Conservation (phyloP, 64 coral and sea anemone genomes). For the Catalaphyllia jardinei region DNA sequence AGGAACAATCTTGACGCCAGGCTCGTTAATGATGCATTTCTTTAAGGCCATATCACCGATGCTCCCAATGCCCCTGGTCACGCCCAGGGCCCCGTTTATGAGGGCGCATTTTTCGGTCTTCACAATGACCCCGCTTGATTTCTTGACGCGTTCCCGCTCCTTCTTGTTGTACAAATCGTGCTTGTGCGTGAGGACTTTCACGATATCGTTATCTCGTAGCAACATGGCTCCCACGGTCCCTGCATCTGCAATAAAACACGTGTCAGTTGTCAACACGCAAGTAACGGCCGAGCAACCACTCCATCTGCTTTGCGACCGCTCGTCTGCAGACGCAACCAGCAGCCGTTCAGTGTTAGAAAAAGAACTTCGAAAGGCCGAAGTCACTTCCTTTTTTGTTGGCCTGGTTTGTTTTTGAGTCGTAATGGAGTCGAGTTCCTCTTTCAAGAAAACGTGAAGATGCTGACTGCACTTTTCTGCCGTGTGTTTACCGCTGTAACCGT, state of each 20-base stretch:
- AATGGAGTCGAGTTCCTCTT: constrained; percentile 53
- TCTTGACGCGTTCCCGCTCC: constrained; percentile 85
- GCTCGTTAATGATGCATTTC: constrained; percentile 92
- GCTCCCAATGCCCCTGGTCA: constrained; percentile 92
- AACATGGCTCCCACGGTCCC: constrained; percentile 89
- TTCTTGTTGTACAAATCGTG: constrained; percentile 97
- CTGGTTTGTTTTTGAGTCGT: background rate
- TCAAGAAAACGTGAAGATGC: constrained; percentile 74
- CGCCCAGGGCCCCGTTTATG: constrained; percentile 80
- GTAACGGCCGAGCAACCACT: constrained; percentile 97
- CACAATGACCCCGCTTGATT: constrained; percentile 79
- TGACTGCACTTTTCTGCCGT: constrained; percentile 74
- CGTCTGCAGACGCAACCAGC: constrained; percentile 47
- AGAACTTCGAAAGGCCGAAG: constrained; percentile 62
- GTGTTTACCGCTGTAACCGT: constrained; percentile 79
- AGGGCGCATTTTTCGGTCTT: constrained; percentile 93
- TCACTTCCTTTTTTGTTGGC: constrained; percentile 45
- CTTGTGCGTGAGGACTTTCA: constrained; percentile 71
- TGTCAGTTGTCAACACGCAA: constrained; percentile 70
- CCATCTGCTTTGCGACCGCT: constrained; percentile 77
- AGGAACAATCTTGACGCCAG: constrained; percentile 49
- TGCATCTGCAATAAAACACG: constrained; percentile 70
- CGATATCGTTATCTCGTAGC: constrained; percentile 67
- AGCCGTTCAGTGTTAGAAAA: constrained; percentile 72
- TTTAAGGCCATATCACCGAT: constrained; percentile 83